Conservation (phyloP, 2,888 invertebrate species). For the Eulithis testata region DNA sequence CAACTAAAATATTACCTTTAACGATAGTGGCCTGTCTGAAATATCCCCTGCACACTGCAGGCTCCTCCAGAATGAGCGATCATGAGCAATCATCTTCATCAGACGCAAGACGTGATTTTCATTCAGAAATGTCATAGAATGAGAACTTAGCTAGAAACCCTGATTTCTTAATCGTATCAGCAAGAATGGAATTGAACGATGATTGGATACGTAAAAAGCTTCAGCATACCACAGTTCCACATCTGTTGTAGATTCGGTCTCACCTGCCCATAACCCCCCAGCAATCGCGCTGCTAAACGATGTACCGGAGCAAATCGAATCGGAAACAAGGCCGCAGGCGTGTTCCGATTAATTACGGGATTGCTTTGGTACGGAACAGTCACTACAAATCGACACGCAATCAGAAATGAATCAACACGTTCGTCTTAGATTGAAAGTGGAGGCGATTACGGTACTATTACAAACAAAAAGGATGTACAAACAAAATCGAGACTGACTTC, state of each 20-base stretch:
- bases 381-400: slow-evolving; percentile 7
- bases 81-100: too few species aligned
- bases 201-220: slow-evolving; percentile 35
- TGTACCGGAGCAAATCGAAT: slow-evolving; percentile 75
- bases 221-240: slow-evolving; percentile 39
- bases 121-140: too few species aligned
- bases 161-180: background rate
- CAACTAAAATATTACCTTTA: too few species aligned
- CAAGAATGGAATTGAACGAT: slow-evolving; percentile 11
- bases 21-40: too few species aligned
- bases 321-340: slow-evolving; percentile 77
- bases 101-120: too few species aligned
- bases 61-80: too few species aligned
- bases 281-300: slow-evolving; percentile 73
- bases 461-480: too few species aligned
- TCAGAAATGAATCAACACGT: background rate
- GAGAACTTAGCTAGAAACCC: too few species aligned
- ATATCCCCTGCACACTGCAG: too few species aligned
- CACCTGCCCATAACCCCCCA: slow-evolving; percentile 68
- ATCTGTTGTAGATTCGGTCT: slow-evolving; percentile 66
- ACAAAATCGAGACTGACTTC: too few species aligned
- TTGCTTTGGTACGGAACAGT: slow-evolving; percentile 58
- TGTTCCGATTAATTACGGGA: slow-evolving; percentile 76
- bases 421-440: background rate
- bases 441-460: background rate